Conservation (phyloP, 2,888 invertebrate species). For the Chorisops tibialis region DNA sequence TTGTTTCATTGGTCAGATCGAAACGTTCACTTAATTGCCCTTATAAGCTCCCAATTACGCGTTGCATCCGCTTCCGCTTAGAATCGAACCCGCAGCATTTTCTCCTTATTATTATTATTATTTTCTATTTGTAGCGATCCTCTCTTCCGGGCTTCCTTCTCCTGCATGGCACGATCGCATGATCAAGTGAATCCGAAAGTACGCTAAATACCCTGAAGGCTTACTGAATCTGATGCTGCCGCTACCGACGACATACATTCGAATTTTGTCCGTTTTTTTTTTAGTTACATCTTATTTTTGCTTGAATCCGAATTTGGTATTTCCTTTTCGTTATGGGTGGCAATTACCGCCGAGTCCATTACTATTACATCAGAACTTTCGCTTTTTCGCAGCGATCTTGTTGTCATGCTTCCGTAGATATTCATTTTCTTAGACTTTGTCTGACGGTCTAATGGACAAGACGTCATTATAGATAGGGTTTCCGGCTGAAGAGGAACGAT, state of each 20-base stretch:
- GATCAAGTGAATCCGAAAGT: too few species aligned
- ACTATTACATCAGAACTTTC: conserved; percentile 17
- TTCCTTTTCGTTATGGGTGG: too few species aligned
- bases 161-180: background rate
- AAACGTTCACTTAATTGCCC: background rate
- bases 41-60: conserved; percentile 19
- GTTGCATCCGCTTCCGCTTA: conserved; percentile 16
- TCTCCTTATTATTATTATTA: background rate
- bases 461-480: too few species aligned
- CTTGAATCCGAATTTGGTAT: too few species aligned
- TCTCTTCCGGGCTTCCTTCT: background rate
- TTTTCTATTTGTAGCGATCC: conserved; percentile 15
- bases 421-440: background rate
- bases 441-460: too few species aligned
- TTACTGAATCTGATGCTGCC: too few species aligned
- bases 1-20: too few species aligned
- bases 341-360: background rate
- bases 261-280: too few species aligned
- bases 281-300: too few species aligned
- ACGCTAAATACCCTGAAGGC: too few species aligned
- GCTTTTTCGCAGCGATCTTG: conserved; percentile 4
- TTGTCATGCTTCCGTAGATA: conserved; percentile 1
- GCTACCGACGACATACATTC: too few species aligned
- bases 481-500: too few species aligned
- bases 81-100: conserved; percentile 8